Conservation (phyloP, 1,140 invertebrate species). For the Patella vulgata region DNA sequence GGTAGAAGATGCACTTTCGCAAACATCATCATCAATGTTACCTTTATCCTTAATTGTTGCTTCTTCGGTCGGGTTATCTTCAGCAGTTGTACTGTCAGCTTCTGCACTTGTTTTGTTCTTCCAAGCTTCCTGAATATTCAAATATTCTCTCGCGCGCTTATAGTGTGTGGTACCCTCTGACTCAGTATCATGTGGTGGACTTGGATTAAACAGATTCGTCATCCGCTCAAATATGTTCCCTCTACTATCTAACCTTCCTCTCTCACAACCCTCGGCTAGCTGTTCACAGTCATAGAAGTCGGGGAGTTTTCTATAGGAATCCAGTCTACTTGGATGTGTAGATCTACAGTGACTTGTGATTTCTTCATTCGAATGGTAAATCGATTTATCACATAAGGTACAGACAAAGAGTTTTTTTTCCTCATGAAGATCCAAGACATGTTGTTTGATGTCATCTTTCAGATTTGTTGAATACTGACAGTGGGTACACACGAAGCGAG, state of each 20-base stretch:
- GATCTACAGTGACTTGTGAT: conserved; percentile 43
- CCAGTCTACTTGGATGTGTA: conserved; percentile 44
- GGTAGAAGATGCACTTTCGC: no score
- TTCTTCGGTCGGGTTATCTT: no score
- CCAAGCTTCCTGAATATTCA: conserved; percentile 30
- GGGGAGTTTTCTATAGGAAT: conserved; percentile 46
- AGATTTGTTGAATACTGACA: conserved; percentile 44
- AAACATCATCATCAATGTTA: no score
- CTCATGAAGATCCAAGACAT: conserved; percentile 37
- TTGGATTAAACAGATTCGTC: conserved; percentile 32
- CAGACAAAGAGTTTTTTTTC: conserved; percentile 48
- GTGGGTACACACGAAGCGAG: conserved; percentile 46
- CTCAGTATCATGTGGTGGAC: neutral
- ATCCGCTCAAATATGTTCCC: conserved; percentile 50
- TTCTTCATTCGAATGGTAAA: conserved; percentile 39
- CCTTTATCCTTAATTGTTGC: no score
- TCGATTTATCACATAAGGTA: conserved; percentile 45
- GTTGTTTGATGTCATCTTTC: conserved; percentile 41
- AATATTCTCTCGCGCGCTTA: conserved; percentile 30
- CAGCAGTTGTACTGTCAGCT: conserved; percentile 48
- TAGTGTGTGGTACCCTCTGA: conserved; percentile 11
- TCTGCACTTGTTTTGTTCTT: conserved; percentile 41
- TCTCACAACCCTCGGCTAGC: conserved; percentile 4
- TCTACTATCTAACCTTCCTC: conserved; percentile 13
- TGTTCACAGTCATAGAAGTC: conserved; percentile 47